Percentiles rank a stretch among this genome's conserved stretches.
phyloP scores from a whole-genome alignment of 2,888 invertebrate genomes.

The Anoplius nigerrimus region DNA sequence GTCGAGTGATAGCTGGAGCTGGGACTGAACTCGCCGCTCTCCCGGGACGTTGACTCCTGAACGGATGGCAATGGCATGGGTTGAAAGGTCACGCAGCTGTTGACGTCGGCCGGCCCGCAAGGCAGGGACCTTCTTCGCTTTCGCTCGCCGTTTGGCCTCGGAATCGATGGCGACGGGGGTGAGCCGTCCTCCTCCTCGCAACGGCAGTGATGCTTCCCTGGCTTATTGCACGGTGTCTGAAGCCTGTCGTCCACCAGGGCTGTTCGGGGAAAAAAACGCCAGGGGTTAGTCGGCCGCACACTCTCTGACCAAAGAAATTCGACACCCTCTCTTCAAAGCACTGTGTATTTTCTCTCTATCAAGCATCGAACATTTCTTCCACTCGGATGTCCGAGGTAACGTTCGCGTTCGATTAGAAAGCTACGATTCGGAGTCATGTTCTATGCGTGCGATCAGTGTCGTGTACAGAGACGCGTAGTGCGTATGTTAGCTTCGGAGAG shows the following conservation, averaged over 20 bases:
- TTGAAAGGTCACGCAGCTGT: constrained; percentile 63
- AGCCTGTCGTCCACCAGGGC: constrained; percentile 82
- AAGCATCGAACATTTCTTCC: too few relatives aligned
- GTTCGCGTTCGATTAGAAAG: too few relatives aligned
- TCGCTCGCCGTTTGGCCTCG: constrained; percentile 66
- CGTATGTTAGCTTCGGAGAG: too few relatives aligned
- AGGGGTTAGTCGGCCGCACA: background rate
- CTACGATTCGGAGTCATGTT: too few relatives aligned
- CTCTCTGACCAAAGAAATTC: too few relatives aligned
- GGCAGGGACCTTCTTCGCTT: constrained; percentile 71
- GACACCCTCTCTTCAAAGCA: too few relatives aligned
- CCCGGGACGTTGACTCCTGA: constrained; percentile 38
- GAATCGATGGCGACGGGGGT: constrained; percentile 67
- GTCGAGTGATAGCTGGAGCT: constrained; percentile 38
- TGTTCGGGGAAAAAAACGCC: constrained; percentile 22
- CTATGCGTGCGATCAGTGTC: too few relatives aligned
- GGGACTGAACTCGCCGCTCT: constrained; percentile 18
- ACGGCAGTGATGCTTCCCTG: constrained; percentile 86
- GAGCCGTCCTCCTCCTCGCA: constrained; percentile 83
- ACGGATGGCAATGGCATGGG: constrained; percentile 45
- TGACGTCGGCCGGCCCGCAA: constrained; percentile 67
- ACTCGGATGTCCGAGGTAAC: too few relatives aligned
- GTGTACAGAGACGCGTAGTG: too few relatives aligned
- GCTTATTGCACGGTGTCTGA: constrained; percentile 83
- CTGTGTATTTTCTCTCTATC: too few relatives aligned